These are phyloP conservation scores for Onychostoma macrolepis DNA, from an alignment of 2,113 vertebrate genomes.

Conservation along the genomic window DNA sequence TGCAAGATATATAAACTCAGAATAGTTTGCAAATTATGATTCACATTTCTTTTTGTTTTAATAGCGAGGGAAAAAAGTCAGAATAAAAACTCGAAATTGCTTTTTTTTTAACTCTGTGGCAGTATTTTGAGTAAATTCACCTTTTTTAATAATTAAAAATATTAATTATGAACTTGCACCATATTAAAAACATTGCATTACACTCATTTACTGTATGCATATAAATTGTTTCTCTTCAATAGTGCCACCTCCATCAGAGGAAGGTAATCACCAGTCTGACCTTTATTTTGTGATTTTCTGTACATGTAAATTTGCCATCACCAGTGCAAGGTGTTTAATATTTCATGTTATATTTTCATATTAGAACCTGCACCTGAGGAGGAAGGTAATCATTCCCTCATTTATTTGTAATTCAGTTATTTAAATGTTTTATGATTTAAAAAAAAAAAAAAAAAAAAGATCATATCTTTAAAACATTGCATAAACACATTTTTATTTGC, in stretches of 20 bases:
- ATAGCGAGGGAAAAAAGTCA: neutral
- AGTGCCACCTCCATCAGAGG: slow-evolving; percentile 33
- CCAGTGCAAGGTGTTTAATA: neutral
- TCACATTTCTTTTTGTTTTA: no score
- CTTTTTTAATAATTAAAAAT: neutral
- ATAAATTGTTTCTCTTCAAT: neutral
- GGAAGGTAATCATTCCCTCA: slow-evolving; percentile 51
- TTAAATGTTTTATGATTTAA: neutral
- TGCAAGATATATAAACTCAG: no score
- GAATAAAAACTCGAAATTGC: no score
- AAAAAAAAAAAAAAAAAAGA: neutral
- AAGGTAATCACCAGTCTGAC: slow-evolving; percentile 42
- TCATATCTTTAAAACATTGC: neutral
- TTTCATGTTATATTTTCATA: slow-evolving; percentile 26
- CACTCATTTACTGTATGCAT: neutral
- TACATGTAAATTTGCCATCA: neutral
- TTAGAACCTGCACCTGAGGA: slow-evolving; percentile 48
- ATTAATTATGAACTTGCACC: neutral
- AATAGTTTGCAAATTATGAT: no score
- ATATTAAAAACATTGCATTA: neutral
- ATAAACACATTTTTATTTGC: neutral
- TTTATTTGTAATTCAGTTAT: neutral
- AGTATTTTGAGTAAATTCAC: neutral
- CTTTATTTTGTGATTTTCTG: neutral
- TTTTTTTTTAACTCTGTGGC: no score